Conservation (phyloP, 2,888 invertebrate species). For the Elysia crispata region DNA sequence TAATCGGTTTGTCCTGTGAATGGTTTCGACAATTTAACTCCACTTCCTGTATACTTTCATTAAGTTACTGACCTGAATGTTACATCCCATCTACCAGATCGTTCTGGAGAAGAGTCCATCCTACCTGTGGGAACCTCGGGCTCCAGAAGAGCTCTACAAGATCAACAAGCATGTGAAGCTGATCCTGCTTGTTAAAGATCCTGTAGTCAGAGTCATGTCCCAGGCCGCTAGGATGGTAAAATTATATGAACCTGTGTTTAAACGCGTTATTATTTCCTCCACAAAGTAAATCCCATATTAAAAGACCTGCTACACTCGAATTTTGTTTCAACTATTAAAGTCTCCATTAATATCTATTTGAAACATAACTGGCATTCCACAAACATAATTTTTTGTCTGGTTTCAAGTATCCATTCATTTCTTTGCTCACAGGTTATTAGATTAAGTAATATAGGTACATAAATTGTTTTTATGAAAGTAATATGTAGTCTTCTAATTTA, state of each 20-base stretch:
- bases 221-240: constrained; percentile 12
- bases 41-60: too few relatives aligned
- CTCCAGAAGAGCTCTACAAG: constrained; percentile 31
- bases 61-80: too few relatives aligned
- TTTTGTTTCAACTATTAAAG: too few relatives aligned
- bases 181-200: constrained; percentile 35
- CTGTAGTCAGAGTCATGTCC: constrained; percentile 18
- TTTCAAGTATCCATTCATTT: too few relatives aligned
- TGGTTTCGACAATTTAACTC: background rate
- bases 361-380: too few relatives aligned
- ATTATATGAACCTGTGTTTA: background rate
- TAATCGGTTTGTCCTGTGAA: background rate
- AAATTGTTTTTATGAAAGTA: background rate
- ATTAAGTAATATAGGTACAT: constrained; percentile 15
- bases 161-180: constrained; percentile 30
- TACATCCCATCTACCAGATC: constrained; percentile 4
- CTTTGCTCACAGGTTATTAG: too few relatives aligned
- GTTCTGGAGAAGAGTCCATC: constrained; percentile 37
- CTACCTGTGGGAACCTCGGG: constrained; percentile 18
- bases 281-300: too few relatives aligned
- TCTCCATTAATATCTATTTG: too few relatives aligned
- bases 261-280: background rate
- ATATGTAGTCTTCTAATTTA: too few relatives aligned
- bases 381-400: too few relatives aligned
- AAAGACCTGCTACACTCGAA: too few relatives aligned